Conservation (phyloP, 2,888 invertebrate genomes). For the Drosophila tanythrix region DNA sequence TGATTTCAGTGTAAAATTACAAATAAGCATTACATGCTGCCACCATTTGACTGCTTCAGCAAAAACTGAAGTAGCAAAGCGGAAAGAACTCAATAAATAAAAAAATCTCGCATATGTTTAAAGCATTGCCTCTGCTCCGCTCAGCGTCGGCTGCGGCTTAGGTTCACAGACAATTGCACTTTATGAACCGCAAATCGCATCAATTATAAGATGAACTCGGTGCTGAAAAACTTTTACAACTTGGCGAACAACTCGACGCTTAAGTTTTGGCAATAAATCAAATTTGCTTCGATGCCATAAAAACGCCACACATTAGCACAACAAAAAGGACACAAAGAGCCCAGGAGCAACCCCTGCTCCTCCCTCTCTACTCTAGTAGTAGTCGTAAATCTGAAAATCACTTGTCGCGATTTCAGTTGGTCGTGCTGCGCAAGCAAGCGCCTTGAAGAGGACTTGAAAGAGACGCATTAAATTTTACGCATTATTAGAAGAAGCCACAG, state of each 20-base stretch:
- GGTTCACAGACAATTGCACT: conserved; percentile 74
- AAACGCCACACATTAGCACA: conserved; percentile 76
- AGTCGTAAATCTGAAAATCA: conserved; percentile 83
- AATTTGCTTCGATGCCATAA: conserved; percentile 75
- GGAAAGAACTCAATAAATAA: neutral
- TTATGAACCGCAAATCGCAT: conserved; percentile 77
- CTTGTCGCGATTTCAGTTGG: conserved; percentile 77
- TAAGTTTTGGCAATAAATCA: conserved; percentile 75
- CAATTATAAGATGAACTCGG: conserved; percentile 75
- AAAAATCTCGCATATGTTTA: conserved; percentile 66
- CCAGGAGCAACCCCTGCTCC: neutral
- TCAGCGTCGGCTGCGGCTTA: conserved; percentile 7
- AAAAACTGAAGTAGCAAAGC: neutral
- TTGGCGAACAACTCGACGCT: conserved; percentile 56
- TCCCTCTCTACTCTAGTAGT: conserved; percentile 20
- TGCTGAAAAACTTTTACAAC: conserved; percentile 59
- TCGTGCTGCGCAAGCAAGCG: conserved; percentile 23
- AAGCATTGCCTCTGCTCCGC: conserved; percentile 17
- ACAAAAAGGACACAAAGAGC: conserved; percentile 62
- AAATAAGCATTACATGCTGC: neutral
- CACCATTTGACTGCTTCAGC: neutral
- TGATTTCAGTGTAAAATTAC: neutral
- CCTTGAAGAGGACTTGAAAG: conserved; percentile 43
- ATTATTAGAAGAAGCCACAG: conserved; percentile 71
- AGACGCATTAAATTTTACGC: conserved; percentile 80